phyloP scores from a whole-genome alignment of 2,888 invertebrate species.

The Drosophila stalkeri region DNA sequence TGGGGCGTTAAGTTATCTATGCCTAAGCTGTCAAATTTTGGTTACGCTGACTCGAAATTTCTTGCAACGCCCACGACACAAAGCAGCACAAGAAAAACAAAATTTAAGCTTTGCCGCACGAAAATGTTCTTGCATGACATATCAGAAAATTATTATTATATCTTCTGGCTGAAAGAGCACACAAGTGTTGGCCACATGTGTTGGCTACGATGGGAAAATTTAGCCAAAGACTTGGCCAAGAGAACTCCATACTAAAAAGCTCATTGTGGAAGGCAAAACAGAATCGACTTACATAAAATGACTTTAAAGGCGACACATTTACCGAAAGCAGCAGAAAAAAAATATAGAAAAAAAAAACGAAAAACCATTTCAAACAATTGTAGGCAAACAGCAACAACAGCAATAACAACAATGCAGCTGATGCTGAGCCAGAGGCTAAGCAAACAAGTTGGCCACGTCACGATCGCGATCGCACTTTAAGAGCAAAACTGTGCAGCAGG shows the following conservation, averaged over 20 bases:
- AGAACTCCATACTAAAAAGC: slow-evolving; percentile 15
- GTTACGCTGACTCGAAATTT: slow-evolving; percentile 40
- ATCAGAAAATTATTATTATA: slow-evolving; percentile 79
- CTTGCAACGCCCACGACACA: slow-evolving; percentile 51
- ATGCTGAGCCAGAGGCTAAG: slow-evolving; percentile 43
- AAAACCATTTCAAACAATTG: slow-evolving; percentile 65
- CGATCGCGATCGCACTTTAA: slow-evolving; percentile 81
- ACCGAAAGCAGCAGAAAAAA: slow-evolving; percentile 54
- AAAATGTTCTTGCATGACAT: slow-evolving; percentile 72
- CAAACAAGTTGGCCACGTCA: slow-evolving; percentile 81
- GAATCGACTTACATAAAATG: slow-evolving; percentile 79
- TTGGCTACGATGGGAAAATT: slow-evolving; percentile 64
- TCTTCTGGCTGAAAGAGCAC: slow-evolving; percentile 65
- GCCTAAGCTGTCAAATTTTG: slow-evolving; percentile 52
- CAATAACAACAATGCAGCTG: slow-evolving; percentile 28
- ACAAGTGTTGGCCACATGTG: slow-evolving; percentile 65
- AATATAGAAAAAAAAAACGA: neutral
- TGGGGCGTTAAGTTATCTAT: slow-evolving; percentile 39
- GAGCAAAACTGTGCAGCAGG: neutral
- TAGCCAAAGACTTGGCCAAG: slow-evolving; percentile 39
- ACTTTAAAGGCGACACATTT: slow-evolving; percentile 81
- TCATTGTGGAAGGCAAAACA: slow-evolving; percentile 60
- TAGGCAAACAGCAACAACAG: slow-evolving; percentile 42
- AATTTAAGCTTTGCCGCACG: neutral
- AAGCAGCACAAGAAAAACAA: slow-evolving; percentile 14